A percentile compares a stretch with the other conserved stretches of the same genome.
These are phyloP conservation scores for Onychomys leucogaster DNA, from an alignment of 2,797 vertebrate species.

Conservation along the genomic window DNA sequence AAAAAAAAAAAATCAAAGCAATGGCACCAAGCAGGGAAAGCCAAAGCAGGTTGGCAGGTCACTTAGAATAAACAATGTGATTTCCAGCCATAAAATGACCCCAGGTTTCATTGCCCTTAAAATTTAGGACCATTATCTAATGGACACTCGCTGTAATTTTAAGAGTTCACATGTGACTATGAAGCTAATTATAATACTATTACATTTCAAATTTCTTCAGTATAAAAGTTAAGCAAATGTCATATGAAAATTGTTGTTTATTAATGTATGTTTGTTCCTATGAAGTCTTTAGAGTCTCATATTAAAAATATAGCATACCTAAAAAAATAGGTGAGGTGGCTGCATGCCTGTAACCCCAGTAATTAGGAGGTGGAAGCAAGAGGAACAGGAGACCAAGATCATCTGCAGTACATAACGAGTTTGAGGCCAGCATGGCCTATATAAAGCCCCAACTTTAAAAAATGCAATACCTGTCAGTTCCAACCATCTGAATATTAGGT, in stretches of 20 bases:
- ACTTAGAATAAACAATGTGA: slow-evolving; percentile 48
- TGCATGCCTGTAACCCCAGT: not conserved
- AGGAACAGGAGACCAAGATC: not conserved
- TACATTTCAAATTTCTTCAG: not conserved
- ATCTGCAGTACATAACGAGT: not conserved
- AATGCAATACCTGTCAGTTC: not conserved
- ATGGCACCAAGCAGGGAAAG: slow-evolving; percentile 40
- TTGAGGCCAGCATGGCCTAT: not conserved
- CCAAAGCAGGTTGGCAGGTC: not conserved
- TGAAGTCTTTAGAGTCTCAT: not conserved
- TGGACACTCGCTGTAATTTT: not conserved
- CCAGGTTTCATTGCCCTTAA: not conserved
- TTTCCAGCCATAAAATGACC: slow-evolving; percentile 62
- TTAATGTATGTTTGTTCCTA: not conserved
- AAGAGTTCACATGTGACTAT: not conserved
- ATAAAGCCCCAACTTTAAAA: not conserved
- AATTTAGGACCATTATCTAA: slow-evolving; percentile 5
- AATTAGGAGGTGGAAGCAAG: not conserved
- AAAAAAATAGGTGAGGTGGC: not conserved
- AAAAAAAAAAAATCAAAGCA: not conserved
- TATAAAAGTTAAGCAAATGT: not conserved
- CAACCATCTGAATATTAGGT: not conserved
- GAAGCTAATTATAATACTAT: not conserved
- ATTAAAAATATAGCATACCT: not conserved
- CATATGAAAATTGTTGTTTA: not conserved